These are phyloP conservation scores for Mionectes macconnelli DNA, from an alignment of 2,113 vertebrate species.

Conservation along the genomic window DNA sequence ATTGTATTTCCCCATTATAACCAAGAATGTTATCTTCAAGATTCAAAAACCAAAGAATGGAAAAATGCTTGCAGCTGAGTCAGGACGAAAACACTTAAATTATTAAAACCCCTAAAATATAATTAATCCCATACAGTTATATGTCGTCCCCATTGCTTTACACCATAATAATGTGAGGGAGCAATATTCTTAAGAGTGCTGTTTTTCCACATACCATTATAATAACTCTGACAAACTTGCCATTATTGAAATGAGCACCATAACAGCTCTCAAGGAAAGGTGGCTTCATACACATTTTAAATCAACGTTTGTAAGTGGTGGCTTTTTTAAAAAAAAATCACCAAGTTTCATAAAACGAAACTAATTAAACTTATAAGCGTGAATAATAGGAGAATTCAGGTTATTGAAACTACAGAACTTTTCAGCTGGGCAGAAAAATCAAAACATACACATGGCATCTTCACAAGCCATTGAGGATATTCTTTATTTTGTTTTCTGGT, in stretches of 20 bases:
- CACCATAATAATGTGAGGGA: background rate
- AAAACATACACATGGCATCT: constrained; percentile 49
- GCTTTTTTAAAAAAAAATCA: background rate
- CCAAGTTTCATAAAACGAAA: background rate
- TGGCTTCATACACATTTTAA: background rate
- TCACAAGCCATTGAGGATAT: constrained; percentile 35
- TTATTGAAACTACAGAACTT: constrained; percentile 54
- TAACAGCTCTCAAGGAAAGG: background rate
- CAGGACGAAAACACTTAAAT: background rate
- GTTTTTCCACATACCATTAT: background rate
- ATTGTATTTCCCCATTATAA: background rate
- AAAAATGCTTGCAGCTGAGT: background rate
- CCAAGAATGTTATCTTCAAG: background rate
- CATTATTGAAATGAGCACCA: background rate
- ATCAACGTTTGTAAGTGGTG: background rate
- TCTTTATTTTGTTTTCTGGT: constrained; percentile 20
- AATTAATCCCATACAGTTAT: background rate
- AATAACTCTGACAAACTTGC: background rate
- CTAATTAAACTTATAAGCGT: constrained; percentile 18
- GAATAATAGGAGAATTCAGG: constrained; percentile 46
- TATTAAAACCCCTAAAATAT: background rate
- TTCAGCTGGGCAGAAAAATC: constrained; percentile 65
- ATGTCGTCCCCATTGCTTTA: background rate
- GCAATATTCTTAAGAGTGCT: background rate
- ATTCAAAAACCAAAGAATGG: background rate